Evolutionary conservation across 1,140 invertebrate species (phyloP).

Genomic region (Phortica variegata): DNA sequence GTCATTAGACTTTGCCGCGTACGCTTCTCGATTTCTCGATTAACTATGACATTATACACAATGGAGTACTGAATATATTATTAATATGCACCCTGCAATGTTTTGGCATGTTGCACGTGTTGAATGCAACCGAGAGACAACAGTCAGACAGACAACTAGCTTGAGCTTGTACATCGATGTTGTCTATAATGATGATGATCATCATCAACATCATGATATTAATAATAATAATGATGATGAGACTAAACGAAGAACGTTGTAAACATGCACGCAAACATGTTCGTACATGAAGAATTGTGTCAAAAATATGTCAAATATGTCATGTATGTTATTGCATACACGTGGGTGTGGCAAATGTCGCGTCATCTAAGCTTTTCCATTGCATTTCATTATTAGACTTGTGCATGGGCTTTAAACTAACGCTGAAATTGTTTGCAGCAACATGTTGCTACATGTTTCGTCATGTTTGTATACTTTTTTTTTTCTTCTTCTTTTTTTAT

Average conservation of each 20-base stretch:
- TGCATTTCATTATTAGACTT: neutral
- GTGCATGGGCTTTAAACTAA: neutral
- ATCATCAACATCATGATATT: neutral
- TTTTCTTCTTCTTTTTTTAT: too few species aligned
- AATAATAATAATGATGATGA: neutral
- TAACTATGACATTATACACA: conserved; percentile 4
- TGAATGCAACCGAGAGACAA: neutral
- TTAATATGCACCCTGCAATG: too few species aligned
- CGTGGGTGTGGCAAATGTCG: conserved; percentile 34
- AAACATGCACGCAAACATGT: too few species aligned
- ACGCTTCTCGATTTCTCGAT: too few species aligned
- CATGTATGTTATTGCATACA: too few species aligned
- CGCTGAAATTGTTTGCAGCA: conserved; percentile 5
- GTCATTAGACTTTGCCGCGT: conserved; percentile 32
- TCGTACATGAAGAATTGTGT: conserved; percentile 24
- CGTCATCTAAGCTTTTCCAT: neutral
- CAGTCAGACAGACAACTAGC: conserved; percentile 18
- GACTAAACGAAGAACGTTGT: neutral
- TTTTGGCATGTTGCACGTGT: neutral
- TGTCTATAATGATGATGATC: neutral
- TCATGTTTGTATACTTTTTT: too few species aligned
- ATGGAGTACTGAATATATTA: neutral
- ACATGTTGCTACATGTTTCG: conserved; percentile 36
- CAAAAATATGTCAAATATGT: conserved; percentile 22
- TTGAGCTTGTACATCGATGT: conserved; percentile 11